Conservation (phyloP, 2,113 vertebrate genomes). For the Syngnathus floridae region DNA sequence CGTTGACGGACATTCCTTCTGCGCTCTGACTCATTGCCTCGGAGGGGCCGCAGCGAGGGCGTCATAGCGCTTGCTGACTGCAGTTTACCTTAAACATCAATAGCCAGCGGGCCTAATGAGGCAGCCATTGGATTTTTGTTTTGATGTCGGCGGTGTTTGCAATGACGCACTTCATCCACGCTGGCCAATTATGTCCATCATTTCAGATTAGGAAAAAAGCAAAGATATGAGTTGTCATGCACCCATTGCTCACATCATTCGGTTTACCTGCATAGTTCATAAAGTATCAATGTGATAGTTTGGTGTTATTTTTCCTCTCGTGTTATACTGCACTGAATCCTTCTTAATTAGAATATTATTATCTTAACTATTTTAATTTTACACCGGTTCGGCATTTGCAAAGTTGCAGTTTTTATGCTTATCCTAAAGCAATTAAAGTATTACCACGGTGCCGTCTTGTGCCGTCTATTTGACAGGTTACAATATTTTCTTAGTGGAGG, state of each 20-base stretch:
- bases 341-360: neutral
- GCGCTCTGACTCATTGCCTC: conserved; percentile 50
- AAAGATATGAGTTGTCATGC: neutral
- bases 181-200: neutral
- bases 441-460: too few species aligned
- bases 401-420: neutral
- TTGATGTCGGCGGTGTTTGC: conserved; percentile 24
- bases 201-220: neutral
- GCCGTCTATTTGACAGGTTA: too few species aligned
- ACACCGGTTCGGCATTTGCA: too few species aligned
- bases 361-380: neutral
- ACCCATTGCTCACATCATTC: neutral
- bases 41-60: conserved; percentile 17
- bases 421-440: too few species aligned
- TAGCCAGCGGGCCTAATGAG: conserved; percentile 52
- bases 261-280: neutral
- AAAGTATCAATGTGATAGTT: neutral
- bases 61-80: conserved; percentile 41
- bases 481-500: too few species aligned
- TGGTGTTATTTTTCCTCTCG: neutral
- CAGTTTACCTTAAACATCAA: conserved; percentile 36
- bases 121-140: conserved; percentile 45
- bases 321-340: neutral
- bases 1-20: conserved; percentile 35
- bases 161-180: conserved; percentile 1